Evolutionary conservation across 30 jellyfish, hydroid and myxozoan genomes (phyloP), one percentile per base, ranked within the genome.

Genomic region (Clytia hemisphaerica): DNA sequence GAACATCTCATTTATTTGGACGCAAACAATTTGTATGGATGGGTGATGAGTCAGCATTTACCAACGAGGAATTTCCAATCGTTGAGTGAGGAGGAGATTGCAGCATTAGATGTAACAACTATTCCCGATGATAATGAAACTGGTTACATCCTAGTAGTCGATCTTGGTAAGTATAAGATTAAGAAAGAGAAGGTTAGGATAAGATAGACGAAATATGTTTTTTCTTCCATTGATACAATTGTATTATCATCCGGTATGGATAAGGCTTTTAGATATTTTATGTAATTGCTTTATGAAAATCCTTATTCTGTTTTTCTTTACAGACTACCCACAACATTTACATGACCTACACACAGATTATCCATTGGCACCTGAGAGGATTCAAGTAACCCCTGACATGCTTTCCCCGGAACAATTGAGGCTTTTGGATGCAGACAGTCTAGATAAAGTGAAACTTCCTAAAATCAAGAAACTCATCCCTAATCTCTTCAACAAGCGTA

Each of bases 21-120:
- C 37, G 93, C 93, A 2, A 83, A 83, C 49, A 75, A 83, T 64
- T 25, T 67, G 28, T 67, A 78, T 53, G 92, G 90, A 4, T 83
- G 93, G 86, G 88, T 82, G 4, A 83, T 83, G 95, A 1, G 63
- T 5, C 85, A 80, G 44, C 37, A 50, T 6, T 77, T 80, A 24
- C 83, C 94, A 19, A 61, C 71, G 1, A 78, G 77, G 5, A 73
- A 68, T 40, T 75, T 83, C 36, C 66, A 57, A 35, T 75, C 86
- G 93, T 19, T 74, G 67, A 28, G 47, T 16, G 91, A 76, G n/a
- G 30, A 42, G 31, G 76, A 76, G 73, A 1, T 76, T 29, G 32
- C 27, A 22, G 45, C 54, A 9, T 5, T 67, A 25, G 57, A 47
- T 49, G 4, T 32, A 7, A 54, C 61, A 22, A 32, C 19, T 18